Evolutionary conservation across 2,113 vertebrate species (phyloP).

Genomic region (Ibidorhyncha struthersii): DNA sequence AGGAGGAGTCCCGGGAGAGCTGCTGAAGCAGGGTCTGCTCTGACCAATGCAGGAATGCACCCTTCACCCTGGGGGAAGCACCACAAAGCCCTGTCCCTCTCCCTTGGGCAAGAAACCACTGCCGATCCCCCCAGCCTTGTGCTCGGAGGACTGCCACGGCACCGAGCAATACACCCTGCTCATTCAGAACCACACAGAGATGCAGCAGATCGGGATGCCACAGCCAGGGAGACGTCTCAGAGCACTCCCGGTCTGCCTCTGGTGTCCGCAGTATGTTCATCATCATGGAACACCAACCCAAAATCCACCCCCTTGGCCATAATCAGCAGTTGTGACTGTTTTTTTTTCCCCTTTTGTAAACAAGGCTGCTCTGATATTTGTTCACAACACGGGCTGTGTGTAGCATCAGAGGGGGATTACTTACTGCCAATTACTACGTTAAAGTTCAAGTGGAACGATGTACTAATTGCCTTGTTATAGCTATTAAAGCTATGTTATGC

Average conservation of each 20-base stretch:
- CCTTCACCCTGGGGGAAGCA: background rate
- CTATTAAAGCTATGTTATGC: conserved; percentile 55
- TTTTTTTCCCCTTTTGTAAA: background rate
- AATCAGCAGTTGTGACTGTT: background rate
- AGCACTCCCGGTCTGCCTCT: background rate
- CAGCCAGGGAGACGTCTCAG: background rate
- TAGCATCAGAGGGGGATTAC: conserved; percentile 1
- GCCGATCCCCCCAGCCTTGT: rapidly evolving
- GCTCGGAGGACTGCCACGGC: background rate
- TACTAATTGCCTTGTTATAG: conserved; percentile 63
- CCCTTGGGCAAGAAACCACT: background rate
- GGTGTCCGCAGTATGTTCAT: background rate
- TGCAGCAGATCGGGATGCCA: background rate
- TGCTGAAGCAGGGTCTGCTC: no score
- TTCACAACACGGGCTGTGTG: background rate
- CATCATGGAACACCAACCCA: background rate
- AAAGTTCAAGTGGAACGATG: conserved; percentile 57
- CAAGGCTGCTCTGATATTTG: background rate
- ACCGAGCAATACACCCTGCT: background rate
- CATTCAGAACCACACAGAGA: background rate
- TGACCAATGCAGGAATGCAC: rapidly evolving
- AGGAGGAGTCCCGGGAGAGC: background rate
- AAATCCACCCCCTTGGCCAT: background rate
- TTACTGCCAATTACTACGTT: conserved; percentile 32
- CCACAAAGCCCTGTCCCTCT: no score